A percentile compares a stretch with the other conserved stretches of the same genome.
phyloP scores from a whole-genome alignment of 2,888 invertebrate genomes.

The Nymphalis polychloros region DNA sequence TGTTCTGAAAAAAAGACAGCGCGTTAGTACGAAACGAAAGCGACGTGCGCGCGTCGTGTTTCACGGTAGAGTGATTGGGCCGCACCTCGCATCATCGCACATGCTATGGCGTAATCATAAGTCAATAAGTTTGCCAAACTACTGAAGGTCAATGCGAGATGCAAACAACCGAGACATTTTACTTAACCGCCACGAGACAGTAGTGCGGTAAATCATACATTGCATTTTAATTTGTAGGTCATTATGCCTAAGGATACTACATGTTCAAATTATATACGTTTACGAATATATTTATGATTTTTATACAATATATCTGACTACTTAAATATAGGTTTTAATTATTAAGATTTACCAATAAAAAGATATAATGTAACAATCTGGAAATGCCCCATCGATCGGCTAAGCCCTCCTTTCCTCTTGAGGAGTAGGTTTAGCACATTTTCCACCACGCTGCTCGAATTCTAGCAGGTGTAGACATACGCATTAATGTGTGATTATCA shows the following conservation, averaged over 20 bases:
- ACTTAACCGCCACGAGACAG: constrained; percentile 63
- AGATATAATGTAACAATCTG: too few species aligned
- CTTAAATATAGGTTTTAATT: not conserved
- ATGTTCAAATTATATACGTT: not conserved
- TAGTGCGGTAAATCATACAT: constrained; percentile 60
- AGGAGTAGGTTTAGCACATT: too few species aligned
- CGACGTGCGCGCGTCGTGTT: constrained; percentile 62
- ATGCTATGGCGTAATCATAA: constrained; percentile 71
- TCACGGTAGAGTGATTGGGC: constrained; percentile 56
- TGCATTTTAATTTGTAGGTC: constrained; percentile 71
- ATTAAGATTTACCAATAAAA: too few species aligned
- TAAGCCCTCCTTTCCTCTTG: too few species aligned
- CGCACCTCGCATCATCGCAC: constrained; percentile 52
- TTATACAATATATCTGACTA: not conserved
- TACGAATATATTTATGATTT: not conserved
- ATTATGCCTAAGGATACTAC: constrained; percentile 38
- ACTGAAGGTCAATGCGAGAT: constrained; percentile 73
- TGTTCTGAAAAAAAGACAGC: constrained; percentile 81
- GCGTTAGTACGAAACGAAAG: constrained; percentile 42
- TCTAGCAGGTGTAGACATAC: too few species aligned
- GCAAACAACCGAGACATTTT: constrained; percentile 67
- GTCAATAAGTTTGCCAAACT: constrained; percentile 79
- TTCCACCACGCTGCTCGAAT: too few species aligned
- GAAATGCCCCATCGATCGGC: too few species aligned
- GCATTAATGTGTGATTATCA: too few species aligned